Evolutionary conservation across 2,888 invertebrate species (phyloP).

Genomic region (Stegana nigrithorax): DNA sequence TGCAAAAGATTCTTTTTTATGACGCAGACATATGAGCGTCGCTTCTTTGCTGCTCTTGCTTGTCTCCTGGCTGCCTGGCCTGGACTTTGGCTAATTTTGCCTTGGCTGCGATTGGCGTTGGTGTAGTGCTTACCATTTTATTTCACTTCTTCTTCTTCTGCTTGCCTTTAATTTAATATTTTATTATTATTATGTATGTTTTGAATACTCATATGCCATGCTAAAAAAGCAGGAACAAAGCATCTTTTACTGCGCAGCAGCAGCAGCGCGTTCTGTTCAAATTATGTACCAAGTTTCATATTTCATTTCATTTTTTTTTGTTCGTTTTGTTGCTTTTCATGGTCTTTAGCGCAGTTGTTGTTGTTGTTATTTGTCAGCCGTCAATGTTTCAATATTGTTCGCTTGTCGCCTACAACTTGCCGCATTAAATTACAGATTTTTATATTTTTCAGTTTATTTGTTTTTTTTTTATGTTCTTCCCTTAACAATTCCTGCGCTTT

Average conservation of each 20-base stretch:
- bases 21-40: no score
- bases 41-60: no score
- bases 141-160: not conserved
- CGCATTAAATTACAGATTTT: constrained; percentile 23
- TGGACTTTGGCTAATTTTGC: no score
- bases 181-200: no score
- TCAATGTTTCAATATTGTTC: constrained; percentile 45
- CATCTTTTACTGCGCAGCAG: not conserved
- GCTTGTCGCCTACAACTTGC: constrained; percentile 27
- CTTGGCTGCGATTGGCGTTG: not conserved
- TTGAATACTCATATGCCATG: constrained; percentile 20
- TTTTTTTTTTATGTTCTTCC: not conserved
- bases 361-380: constrained; percentile 28
- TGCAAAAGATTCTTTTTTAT: constrained; percentile 22
- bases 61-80: no score
- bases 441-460: not conserved
- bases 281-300: no score
- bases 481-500: not conserved
- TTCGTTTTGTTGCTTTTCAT: constrained; percentile 31
- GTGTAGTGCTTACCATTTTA: not conserved
- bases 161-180: not conserved
- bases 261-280: no score
- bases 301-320: constrained; percentile 28
- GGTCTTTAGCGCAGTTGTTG: no score
- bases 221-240: not conserved